A percentile compares a stretch with the other conserved stretches of the same genome.
These are phyloP conservation scores for Melanotaenia trifasciata DNA, from an alignment of 2,797 vertebrate genomes.

Conservation along the genomic window DNA sequence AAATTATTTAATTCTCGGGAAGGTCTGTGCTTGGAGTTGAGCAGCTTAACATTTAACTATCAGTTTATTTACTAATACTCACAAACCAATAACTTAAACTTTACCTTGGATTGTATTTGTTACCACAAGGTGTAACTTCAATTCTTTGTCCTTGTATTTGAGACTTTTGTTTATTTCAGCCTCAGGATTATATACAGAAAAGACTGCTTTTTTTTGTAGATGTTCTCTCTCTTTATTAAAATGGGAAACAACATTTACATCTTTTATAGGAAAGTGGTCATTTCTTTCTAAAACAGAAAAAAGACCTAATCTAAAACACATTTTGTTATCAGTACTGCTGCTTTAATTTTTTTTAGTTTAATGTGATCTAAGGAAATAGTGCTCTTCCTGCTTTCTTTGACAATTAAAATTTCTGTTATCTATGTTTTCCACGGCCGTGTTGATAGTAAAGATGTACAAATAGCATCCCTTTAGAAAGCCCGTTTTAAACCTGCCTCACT, in stretches of 20 bases:
- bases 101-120: constrained; percentile 31
- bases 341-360: constrained; percentile 1
- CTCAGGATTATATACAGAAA: constrained; percentile 58
- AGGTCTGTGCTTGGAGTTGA: constrained; percentile 25
- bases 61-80: constrained; percentile 25
- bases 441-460: constrained; percentile 33
- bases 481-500: constrained; percentile 42
- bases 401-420: constrained; percentile 34
- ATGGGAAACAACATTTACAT: constrained; percentile 48
- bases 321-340: constrained; percentile 50
- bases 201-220: constrained; percentile 65
- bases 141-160: constrained; percentile 57
- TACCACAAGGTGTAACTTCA: constrained; percentile 16
- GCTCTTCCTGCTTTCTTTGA: neutral
- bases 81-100: constrained; percentile 29
- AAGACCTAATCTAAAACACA: neutral
- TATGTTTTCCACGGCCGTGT: constrained; percentile 11
- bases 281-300: constrained; percentile 38
- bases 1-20: constrained; percentile 35
- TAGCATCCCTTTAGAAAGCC: constrained; percentile 21
- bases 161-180: constrained; percentile 55
- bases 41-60: neutral
- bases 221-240: constrained; percentile 67
- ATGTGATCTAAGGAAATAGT: constrained; percentile 6
- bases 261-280: constrained; percentile 65